A percentile compares a stretch with the other conserved stretches of the same genome.
Conservation (phyloP, 2,888 invertebrate species). For the Troides helena region DNA sequence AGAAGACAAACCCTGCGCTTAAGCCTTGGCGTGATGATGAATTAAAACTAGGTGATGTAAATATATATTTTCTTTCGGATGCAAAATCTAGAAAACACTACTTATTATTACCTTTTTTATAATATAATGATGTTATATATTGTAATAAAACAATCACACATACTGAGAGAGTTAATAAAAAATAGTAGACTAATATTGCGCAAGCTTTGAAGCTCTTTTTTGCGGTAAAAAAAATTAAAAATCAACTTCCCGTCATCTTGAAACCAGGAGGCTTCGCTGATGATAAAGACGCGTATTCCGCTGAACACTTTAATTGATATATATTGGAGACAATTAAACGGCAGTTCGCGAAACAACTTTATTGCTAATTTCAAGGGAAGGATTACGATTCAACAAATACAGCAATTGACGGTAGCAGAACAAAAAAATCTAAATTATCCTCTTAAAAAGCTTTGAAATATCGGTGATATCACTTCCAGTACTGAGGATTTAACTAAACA, state of each 20-base stretch:
- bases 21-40: too few relatives aligned
- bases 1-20: too few relatives aligned
- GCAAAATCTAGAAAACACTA: too few relatives aligned
- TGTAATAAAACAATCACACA: too few relatives aligned
- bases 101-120: too few relatives aligned
- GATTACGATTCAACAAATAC: not conserved
- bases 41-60: too few relatives aligned
- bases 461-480: too few relatives aligned
- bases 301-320: conserved; percentile 57
- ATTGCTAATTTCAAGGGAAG: conserved; percentile 28
- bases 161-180: not conserved
- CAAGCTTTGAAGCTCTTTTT: not conserved
- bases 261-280: conserved; percentile 50
- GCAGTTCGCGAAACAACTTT: conserved; percentile 34
- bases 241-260: conserved; percentile 19
- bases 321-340: conserved; percentile 61
- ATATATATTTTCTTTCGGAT: too few relatives aligned
- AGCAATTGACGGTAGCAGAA: not conserved
- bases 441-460: too few relatives aligned
- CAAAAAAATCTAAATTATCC: too few relatives aligned
- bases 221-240: not conserved
- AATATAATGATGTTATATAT: too few relatives aligned
- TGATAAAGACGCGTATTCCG: conserved; percentile 46
- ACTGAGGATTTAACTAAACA: too few relatives aligned
- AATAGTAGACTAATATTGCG: not conserved